These are phyloP conservation scores for Todiramphus saurophagus DNA, from an alignment of 2,113 vertebrate genomes.

Conservation along the genomic window DNA sequence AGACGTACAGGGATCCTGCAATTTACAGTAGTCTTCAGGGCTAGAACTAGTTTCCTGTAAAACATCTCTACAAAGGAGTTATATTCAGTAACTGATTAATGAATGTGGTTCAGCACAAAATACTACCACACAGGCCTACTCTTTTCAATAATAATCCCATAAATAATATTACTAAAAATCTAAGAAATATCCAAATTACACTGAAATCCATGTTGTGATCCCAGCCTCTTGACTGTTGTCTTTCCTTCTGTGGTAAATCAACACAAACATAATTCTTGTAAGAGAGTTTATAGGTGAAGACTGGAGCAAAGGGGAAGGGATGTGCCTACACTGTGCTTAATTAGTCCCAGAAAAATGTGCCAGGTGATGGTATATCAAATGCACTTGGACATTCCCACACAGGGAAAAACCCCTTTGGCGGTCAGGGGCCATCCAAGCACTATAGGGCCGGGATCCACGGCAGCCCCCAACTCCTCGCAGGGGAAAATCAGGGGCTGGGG, in stretches of 20 bases:
- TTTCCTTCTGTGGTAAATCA: neutral
- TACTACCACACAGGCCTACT: neutral
- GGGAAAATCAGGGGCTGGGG: too few species aligned
- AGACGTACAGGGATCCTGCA: neutral
- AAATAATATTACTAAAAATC: constrained; percentile 37
- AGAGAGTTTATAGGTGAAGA: constrained; percentile 18
- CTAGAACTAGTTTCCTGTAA: neutral
- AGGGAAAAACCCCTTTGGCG: neutral
- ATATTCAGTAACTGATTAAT: constrained; percentile 37
- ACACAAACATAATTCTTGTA: neutral
- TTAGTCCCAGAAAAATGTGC: neutral
- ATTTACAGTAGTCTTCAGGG: neutral
- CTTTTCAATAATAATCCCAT: constrained; percentile 45
- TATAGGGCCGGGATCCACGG: neutral
- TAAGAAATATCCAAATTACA: neutral
- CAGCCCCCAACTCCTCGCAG: neutral
- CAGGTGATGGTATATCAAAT: neutral
- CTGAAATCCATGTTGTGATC: neutral
- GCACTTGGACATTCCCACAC: neutral
- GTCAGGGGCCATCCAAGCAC: neutral
- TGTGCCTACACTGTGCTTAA: neutral
- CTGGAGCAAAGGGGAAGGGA: neutral
- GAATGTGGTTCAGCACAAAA: constrained; percentile 51
- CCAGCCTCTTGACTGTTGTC: neutral
- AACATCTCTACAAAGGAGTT: neutral